Percentiles rank a stretch among this genome's conserved stretches.
phyloP scores from a whole-genome alignment of 1,140 invertebrate genomes.

The Neelides sp. region DNA sequence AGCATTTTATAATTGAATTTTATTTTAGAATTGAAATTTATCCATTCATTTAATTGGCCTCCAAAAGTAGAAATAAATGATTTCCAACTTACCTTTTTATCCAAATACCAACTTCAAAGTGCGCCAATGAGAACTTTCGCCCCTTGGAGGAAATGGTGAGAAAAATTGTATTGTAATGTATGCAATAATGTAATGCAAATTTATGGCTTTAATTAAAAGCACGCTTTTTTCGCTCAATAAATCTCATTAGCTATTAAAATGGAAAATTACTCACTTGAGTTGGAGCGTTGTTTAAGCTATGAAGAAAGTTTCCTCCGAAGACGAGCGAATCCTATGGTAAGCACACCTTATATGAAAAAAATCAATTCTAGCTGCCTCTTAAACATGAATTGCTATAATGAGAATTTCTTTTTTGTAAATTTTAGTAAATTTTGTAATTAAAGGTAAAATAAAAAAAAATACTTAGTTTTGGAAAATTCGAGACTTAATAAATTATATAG shows the following conservation, averaged over 20 bases:
- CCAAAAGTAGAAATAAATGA: too few relatives aligned
- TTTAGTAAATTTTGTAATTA: too few relatives aligned
- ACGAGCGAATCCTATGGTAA: constrained; percentile 79
- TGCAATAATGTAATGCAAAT: neutral
- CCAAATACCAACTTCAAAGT: constrained; percentile 55
- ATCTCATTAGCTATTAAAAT: neutral
- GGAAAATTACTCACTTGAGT: constrained; percentile 47
- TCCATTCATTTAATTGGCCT: too few relatives aligned
- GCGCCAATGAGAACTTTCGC: constrained; percentile 47
- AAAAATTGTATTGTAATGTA: constrained; percentile 6
- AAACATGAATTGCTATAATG: constrained; percentile 4
- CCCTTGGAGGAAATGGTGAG: constrained; percentile 47
- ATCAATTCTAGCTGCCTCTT: too few relatives aligned
- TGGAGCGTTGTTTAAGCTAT: constrained; percentile 74
- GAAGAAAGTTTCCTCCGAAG: constrained; percentile 85
- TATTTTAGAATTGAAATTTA: too few relatives aligned
- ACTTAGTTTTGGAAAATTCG: constrained; percentile 76
- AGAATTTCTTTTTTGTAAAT: too few relatives aligned
- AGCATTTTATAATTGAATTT: too few relatives aligned
- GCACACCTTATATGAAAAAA: too few relatives aligned
- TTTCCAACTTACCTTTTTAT: constrained; percentile 48
- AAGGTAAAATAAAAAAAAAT: constrained; percentile 34
- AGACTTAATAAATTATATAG: constrained; percentile 78
- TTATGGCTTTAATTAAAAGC: too few relatives aligned
- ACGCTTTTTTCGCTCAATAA: neutral